These are phyloP conservation scores for Schizopygopsis pylzovi DNA, from an alignment of 2,797 vertebrate species.

Conservation along the genomic window DNA sequence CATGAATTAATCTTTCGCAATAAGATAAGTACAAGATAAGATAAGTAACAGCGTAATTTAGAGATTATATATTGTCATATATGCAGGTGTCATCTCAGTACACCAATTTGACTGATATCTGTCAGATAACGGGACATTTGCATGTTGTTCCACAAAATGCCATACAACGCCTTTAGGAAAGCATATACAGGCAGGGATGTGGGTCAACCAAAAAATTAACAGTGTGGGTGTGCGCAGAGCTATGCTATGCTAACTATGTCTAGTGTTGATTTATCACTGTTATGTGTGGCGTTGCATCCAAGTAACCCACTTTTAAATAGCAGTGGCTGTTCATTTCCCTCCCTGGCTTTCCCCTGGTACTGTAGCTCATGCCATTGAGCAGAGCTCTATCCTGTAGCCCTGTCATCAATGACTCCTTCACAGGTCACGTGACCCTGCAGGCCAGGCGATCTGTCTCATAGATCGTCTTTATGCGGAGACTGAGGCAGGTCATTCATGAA, in stretches of 20 bases:
- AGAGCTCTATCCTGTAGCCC: conserved; percentile 50
- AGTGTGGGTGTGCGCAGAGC: conserved; percentile 6
- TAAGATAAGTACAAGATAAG: too few relatives aligned
- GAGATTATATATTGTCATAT: background rate
- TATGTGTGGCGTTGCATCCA: conserved; percentile 23
- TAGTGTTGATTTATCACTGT: conserved; percentile 45
- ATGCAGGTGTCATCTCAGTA: background rate
- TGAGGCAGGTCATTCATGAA: conserved; percentile 80
- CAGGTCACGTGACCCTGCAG: conserved; percentile 66
- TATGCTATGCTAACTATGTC: conserved; percentile 33
- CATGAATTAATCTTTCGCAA: too few relatives aligned
- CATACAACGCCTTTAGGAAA: background rate
- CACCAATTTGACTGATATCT: background rate
- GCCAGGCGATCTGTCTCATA: conserved; percentile 72
- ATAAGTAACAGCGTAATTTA: background rate
- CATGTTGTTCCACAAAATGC: background rate
- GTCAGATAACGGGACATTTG: background rate
- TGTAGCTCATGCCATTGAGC: conserved; percentile 15
- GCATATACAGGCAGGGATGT: background rate
- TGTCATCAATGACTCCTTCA: conserved; percentile 81
- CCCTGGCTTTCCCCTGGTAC: background rate
- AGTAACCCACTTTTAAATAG: conserved; percentile 38
- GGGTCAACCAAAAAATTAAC: conserved; percentile 9
- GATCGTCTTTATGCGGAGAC: conserved; percentile 79
- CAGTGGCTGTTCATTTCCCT: conserved; percentile 30